Percentiles rank a stretch among this genome's conserved stretches.
Conservation (phyloP, 2,888 invertebrate genomes). For the Sarcophaga subvicina region DNA sequence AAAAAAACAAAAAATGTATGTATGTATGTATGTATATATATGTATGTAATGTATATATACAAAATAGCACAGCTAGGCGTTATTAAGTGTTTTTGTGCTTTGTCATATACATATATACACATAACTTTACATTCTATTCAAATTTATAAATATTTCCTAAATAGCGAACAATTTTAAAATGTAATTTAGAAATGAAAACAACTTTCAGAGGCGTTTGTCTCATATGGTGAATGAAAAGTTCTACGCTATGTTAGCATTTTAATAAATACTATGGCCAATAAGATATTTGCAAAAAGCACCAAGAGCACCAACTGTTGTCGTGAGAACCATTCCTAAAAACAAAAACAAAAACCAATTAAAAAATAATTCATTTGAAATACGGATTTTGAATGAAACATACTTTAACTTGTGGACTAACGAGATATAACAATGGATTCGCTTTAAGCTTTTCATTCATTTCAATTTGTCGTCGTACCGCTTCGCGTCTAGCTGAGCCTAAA, state of each 20-base stretch:
- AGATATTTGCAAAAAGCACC: constrained; percentile 96
- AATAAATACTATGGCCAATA: constrained; percentile 97
- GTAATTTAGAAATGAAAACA: constrained; percentile 24
- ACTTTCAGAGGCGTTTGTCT: constrained; percentile 34
- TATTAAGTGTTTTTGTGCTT: background rate
- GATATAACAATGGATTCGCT: constrained; percentile 96
- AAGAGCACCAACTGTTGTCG: constrained; percentile 96
- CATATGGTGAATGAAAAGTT: constrained; percentile 57
- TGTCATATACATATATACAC: background rate
- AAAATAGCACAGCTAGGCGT: too few species aligned
- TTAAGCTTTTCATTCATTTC: constrained; percentile 95
- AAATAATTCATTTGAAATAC: background rate
- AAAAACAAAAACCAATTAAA: constrained; percentile 35
- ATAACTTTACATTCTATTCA: constrained; percentile 30
- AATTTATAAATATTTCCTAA: constrained; percentile 36
- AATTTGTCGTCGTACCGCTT: constrained; percentile 95
- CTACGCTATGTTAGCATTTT: constrained; percentile 95
- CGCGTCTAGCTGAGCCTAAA: constrained; percentile 95
- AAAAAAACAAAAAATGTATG: background rate
- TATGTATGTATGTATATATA: too few species aligned
- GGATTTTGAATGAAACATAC: constrained; percentile 83
- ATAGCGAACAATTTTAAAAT: constrained; percentile 54
- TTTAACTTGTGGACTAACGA: constrained; percentile 98
- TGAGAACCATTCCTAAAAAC: constrained; percentile 94
- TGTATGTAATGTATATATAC: too few species aligned